Evolutionary conservation across 2,888 invertebrate genomes (phyloP).

Genomic region (Trissolcus japonicus): DNA sequence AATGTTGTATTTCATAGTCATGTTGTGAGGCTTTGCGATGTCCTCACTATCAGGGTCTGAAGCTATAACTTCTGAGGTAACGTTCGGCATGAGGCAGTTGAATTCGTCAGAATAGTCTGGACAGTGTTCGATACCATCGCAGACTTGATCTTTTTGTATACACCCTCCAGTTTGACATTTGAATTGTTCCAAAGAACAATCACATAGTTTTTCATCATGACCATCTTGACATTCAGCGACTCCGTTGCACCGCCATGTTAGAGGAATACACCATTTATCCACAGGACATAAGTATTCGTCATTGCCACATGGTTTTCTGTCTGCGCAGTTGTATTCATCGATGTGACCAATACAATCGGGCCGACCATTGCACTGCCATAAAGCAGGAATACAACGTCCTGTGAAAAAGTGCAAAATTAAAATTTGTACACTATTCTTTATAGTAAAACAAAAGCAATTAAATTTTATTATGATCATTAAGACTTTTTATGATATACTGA

Average conservation of each 20-base stretch:
- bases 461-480: no score
- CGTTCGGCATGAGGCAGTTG: conserved; percentile 75
- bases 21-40: conserved; percentile 46
- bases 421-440: no score
- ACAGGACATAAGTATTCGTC: conserved; percentile 79
- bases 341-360: conserved; percentile 79
- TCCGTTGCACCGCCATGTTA: conserved; percentile 80
- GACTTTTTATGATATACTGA: no score
- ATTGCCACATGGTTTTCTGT: conserved; percentile 75
- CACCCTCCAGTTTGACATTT: conserved; percentile 81
- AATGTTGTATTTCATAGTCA: conserved; percentile 56
- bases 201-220: conserved; percentile 80
- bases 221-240: conserved; percentile 78
- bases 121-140: conserved; percentile 81
- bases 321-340: conserved; percentile 79
- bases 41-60: conserved; percentile 50
- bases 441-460: no score
- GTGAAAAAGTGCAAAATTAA: no score
- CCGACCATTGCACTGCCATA: conserved; percentile 80
- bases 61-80: conserved; percentile 60
- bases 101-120: conserved; percentile 82
- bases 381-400: conserved; percentile 79
- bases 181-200: conserved; percentile 79
- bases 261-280: conserved; percentile 80
- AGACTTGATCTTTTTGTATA: conserved; percentile 76